Conservation (phyloP, 1,140 invertebrate species). For the Atopsyche davidsoni region DNA sequence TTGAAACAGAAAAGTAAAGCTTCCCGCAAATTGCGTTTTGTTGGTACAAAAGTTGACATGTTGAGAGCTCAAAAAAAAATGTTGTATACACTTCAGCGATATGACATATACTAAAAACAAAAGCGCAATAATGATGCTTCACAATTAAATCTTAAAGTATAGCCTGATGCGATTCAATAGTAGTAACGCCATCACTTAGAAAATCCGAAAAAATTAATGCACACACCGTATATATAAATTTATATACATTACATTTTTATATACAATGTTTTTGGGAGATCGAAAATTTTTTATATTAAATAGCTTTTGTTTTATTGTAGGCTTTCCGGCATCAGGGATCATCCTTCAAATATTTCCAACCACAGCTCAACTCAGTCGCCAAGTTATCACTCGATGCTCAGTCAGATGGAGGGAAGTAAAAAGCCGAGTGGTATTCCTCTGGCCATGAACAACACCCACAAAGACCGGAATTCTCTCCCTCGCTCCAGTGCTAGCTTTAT, state of each 20-base stretch:
- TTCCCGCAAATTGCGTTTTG: no score
- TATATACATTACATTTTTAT: neutral
- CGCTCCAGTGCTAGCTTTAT: constrained; percentile 40
- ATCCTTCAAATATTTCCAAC: constrained; percentile 31
- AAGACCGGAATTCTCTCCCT: constrained; percentile 31
- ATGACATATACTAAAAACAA: no score
- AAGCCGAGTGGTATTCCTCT: constrained; percentile 47
- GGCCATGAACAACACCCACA: constrained; percentile 33
- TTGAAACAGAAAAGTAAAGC: no score
- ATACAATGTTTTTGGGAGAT: neutral
- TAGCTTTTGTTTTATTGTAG: constrained; percentile 3
- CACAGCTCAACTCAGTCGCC: constrained; percentile 44
- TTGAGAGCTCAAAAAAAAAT: no score
- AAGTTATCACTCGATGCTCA: constrained; percentile 36
- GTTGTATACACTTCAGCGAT: no score
- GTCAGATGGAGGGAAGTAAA: constrained; percentile 34
- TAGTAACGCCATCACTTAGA: no score
- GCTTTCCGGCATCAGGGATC: constrained; percentile 30
- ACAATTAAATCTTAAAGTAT: no score
- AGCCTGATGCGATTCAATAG: no score
- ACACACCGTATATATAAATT: no score
- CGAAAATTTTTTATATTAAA: neutral
- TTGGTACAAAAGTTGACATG: no score
- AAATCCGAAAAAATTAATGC: no score
- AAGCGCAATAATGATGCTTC: no score